phyloP scores from a whole-genome alignment of 2,113 vertebrate genomes.

The Bos taurus region ARS-UCD2.0 NC_037351.1:40511501-40512000 shows the following conservation, averaged over 20 bases:
- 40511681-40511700: constrained; percentile 14
- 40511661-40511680: neutral
- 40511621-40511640: neutral
- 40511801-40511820: neutral
- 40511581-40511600: neutral
- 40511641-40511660: neutral
- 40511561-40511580: neutral
- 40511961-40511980: fast-evolving
- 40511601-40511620: neutral
- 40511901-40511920: neutral
- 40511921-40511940: neutral
- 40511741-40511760: neutral
- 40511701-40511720: neutral
- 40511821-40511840: neutral
- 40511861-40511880: neutral
- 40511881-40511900: neutral
- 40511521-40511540: neutral
- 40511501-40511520: neutral
- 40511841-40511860: neutral
- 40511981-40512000: neutral
- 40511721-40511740: neutral
- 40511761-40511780: neutral
- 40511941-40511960: neutral
- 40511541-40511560: neutral
- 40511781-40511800: neutral